Conservation (phyloP, 1,140 invertebrate genomes). For the Aphaenogaster floridana region DNA sequence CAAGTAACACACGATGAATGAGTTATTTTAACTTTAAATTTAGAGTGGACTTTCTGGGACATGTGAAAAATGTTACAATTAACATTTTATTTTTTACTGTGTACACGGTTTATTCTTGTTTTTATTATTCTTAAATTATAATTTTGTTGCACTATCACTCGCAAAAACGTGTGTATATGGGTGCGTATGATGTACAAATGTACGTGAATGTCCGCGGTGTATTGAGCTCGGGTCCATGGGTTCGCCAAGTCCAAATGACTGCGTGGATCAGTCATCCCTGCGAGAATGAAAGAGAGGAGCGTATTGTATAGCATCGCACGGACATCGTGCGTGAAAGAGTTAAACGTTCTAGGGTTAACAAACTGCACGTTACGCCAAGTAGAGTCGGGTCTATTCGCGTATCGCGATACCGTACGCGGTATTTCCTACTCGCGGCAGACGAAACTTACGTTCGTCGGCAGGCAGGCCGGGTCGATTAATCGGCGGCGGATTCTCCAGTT, state of each 20-base stretch:
- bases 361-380: constrained; percentile 1
- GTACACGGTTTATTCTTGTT: no score
- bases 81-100: no score
- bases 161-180: not conserved
- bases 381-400: not conserved
- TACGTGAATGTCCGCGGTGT: not conserved
- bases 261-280: not conserved
- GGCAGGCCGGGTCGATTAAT: constrained; percentile 70
- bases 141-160: not conserved
- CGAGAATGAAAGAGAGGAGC: not conserved
- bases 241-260: not conserved
- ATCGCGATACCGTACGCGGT: constrained; percentile 15
- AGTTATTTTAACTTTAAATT: no score
- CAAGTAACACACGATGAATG: no score
- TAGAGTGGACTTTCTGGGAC: no score
- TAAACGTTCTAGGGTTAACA: constrained; percentile 20
- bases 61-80: no score
- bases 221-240: not conserved
- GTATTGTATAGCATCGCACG: not conserved
- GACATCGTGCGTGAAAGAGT: not conserved
- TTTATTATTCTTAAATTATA: not conserved
- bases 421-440: constrained; percentile 5
- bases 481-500: constrained; percentile 84
- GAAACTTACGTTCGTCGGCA: constrained; percentile 14
- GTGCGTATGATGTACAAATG: not conserved